These are phyloP conservation scores for Rugalucina vietnamica DNA, from an alignment of 2,888 invertebrate species.

Conservation along the genomic window DNA sequence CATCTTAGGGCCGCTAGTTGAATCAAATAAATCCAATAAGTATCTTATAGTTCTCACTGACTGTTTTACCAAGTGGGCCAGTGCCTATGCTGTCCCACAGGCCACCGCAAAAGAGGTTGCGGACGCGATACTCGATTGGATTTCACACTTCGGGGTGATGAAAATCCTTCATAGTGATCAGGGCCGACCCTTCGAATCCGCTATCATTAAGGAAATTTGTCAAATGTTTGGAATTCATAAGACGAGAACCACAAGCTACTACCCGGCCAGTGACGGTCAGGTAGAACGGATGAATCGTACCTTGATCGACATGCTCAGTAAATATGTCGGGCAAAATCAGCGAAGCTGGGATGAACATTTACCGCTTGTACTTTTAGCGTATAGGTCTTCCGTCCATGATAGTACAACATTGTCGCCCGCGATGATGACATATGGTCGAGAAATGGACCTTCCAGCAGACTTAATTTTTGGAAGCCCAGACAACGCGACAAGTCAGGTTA, in stretches of 20 bases:
- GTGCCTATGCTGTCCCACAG: not conserved
- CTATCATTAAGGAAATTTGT: not conserved
- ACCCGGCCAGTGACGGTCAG: not conserved
- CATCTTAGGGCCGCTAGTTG: not conserved
- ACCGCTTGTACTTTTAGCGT: not conserved
- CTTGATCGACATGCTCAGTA: not conserved
- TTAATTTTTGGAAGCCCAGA: not conserved
- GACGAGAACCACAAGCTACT: not conserved
- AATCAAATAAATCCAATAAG: not conserved
- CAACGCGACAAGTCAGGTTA: not conserved
- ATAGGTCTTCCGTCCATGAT: not conserved
- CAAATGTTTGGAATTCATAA: not conserved
- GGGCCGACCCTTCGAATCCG: not conserved
- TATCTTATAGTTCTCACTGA: no score
- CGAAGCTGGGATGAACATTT: not conserved
- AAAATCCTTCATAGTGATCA: not conserved
- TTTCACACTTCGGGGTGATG: not conserved
- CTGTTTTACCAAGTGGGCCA: no score
- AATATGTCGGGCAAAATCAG: not conserved
- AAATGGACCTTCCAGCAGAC: not conserved
- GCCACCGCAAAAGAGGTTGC: not conserved
- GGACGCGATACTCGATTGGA: not conserved
- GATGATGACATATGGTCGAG: not conserved
- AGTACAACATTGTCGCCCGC: not conserved
- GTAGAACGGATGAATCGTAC: not conserved